These are phyloP conservation scores for Eueides isabella DNA, from an alignment of 1,140 invertebrate species.

Conservation along the genomic window DNA sequence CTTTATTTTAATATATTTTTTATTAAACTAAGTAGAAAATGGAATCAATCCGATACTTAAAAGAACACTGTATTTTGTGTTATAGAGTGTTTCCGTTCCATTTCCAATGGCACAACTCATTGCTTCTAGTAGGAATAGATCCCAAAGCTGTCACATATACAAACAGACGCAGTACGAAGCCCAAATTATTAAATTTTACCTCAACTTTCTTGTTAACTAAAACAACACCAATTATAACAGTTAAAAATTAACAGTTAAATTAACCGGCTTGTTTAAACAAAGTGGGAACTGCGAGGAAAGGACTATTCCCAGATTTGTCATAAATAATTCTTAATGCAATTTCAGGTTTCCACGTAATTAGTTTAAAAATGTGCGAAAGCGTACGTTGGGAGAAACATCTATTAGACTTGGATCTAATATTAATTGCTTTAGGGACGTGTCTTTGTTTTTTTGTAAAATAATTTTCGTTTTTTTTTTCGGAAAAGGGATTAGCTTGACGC, in stretches of 20 bases:
- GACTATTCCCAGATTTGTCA: slow-evolving; percentile 21
- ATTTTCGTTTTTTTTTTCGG: neutral
- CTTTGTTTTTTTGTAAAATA: neutral
- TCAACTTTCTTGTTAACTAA: too few species aligned
- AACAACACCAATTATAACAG: neutral
- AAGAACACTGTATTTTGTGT: too few species aligned
- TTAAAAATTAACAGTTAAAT: slow-evolving; percentile 2
- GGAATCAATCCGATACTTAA: too few species aligned
- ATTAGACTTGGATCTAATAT: neutral
- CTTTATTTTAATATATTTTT: too few species aligned
- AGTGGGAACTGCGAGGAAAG: neutral
- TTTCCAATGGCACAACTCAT: too few species aligned
- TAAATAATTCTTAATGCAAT: slow-evolving; percentile 26
- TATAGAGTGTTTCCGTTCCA: too few species aligned
- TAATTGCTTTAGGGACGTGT: neutral
- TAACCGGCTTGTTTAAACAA: slow-evolving; percentile 7
- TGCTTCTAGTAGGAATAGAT: too few species aligned
- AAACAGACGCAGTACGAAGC: too few species aligned
- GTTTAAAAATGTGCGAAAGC: slow-evolving; percentile 4
- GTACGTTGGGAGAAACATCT: neutral
- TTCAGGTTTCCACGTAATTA: slow-evolving; percentile 15
- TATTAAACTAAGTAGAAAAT: too few species aligned
- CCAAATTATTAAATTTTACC: too few species aligned
- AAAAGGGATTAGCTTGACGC: neutral
- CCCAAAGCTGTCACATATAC: too few species aligned